phyloP scores from a whole-genome alignment of 1,140 invertebrate species.

The Anadara kagoshimensis region DNA sequence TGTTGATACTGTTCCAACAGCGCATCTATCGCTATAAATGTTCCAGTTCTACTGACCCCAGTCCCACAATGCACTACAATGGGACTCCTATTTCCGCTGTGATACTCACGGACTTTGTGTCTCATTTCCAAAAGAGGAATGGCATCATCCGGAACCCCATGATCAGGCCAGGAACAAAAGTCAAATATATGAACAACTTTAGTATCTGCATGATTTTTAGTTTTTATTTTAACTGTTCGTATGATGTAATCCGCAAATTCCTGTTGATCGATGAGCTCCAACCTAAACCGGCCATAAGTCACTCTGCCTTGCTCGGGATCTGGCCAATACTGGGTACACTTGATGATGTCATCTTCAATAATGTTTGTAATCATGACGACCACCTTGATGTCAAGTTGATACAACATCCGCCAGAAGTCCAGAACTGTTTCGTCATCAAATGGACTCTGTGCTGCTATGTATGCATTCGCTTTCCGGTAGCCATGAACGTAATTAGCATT shows the following conservation, averaged over 20 bases:
- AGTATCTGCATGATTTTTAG: slow-evolving; percentile 8
- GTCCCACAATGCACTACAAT: slow-evolving; percentile 96
- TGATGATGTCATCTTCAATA: slow-evolving; percentile 70
- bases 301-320: slow-evolving; percentile 43
- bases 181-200: slow-evolving; percentile 79
- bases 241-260: slow-evolving; percentile 65
- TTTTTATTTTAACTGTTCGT: slow-evolving; percentile 45
- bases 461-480: slow-evolving; percentile 57
- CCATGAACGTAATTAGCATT: slow-evolving; percentile 84
- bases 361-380: slow-evolving; percentile 68
- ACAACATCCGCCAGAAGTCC: slow-evolving; percentile 72
- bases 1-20: slow-evolving; percentile 65
- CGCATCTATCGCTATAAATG: slow-evolving; percentile 69
- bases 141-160: slow-evolving; percentile 97
- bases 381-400: slow-evolving; percentile 58
- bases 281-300: slow-evolving; percentile 57
- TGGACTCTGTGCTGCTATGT: slow-evolving; percentile 72
- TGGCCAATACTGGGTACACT: slow-evolving; percentile 74
- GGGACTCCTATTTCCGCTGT: slow-evolving; percentile 79
- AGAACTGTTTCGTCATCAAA: slow-evolving; percentile 68
- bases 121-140: slow-evolving; percentile 98
- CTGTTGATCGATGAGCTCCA: slow-evolving; percentile 52
- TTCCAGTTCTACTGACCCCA: slow-evolving; percentile 67
- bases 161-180: slow-evolving; percentile 99
- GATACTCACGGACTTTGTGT: slow-evolving; percentile 83